phyloP scores from a whole-genome alignment of 2,888 invertebrate genomes.

The Hecatera dysodea region DNA sequence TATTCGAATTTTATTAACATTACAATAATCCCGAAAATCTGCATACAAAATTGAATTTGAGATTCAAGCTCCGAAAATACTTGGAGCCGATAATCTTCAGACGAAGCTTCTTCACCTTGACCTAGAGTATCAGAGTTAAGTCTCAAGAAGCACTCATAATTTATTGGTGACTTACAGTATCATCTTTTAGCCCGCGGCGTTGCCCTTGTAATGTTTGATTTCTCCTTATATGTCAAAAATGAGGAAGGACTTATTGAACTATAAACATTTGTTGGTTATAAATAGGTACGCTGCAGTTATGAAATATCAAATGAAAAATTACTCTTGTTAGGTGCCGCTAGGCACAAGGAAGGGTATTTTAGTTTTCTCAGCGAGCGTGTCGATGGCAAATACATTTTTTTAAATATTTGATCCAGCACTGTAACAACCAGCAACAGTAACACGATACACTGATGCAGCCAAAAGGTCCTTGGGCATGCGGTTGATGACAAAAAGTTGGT shows the following conservation, averaged over 20 bases:
- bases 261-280: not conserved
- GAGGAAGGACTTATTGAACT: constrained; percentile 10
- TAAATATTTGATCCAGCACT: no score
- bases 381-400: not conserved
- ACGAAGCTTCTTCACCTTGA: constrained; percentile 44
- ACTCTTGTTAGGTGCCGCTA: not conserved
- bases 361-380: not conserved
- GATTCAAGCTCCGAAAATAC: constrained; percentile 39
- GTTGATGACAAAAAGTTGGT: no score
- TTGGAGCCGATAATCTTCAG: constrained; percentile 12
- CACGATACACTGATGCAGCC: no score
- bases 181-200: constrained; percentile 36
- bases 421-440: no score
- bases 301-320: not conserved
- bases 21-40: not conserved
- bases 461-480: no score
- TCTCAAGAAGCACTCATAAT: constrained; percentile 37
- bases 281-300: not conserved
- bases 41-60: not conserved
- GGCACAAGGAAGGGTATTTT: not conserved
- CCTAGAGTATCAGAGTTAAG: constrained; percentile 20
- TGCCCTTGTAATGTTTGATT: constrained; percentile 36
- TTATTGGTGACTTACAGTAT: constrained; percentile 17
- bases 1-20: not conserved
- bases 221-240: constrained; percentile 4